A percentile compares a stretch with the other conserved stretches of the same genome.
Evolutionary conservation across 2,888 invertebrate genomes (phyloP).

Genomic region (Platypus cylindrus): DNA sequence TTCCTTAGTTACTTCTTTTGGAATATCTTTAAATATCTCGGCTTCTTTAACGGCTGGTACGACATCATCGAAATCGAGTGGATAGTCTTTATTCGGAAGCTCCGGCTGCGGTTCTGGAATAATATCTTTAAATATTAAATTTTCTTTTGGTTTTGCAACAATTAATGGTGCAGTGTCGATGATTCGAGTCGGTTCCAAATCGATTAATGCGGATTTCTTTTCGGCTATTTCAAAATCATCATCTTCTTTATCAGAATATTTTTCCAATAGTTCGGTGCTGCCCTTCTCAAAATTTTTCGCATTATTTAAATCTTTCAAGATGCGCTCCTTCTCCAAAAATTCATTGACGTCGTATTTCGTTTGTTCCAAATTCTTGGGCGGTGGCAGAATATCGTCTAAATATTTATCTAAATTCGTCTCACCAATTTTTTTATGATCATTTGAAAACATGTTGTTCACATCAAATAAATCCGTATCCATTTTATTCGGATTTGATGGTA

Average conservation of each 20-base stretch:
- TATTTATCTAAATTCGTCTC: slow-evolving; percentile 30
- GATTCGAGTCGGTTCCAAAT: not conserved
- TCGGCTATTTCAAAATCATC: slow-evolving; percentile 9
- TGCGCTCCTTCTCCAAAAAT: slow-evolving; percentile 30
- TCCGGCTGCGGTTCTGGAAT: slow-evolving; percentile 10
- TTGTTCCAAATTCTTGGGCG: slow-evolving; percentile 17
- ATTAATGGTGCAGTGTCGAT: too few species aligned
- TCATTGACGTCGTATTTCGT: slow-evolving; percentile 22
- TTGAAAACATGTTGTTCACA: slow-evolving; percentile 32
- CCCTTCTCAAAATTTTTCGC: slow-evolving; percentile 7
- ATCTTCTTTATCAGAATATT: slow-evolving; percentile 40
- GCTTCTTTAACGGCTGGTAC: slow-evolving; percentile 5
- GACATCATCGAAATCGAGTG: too few species aligned
- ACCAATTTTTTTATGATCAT: slow-evolving; percentile 26
- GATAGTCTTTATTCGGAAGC: slow-evolving; percentile 16
- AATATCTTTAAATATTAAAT: slow-evolving; percentile 8
- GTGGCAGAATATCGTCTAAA: slow-evolving; percentile 20
- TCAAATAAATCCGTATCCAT: slow-evolving; percentile 32
- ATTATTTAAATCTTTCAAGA: slow-evolving; percentile 10
- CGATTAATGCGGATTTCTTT: slow-evolving; percentile 2
- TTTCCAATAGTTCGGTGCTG: slow-evolving; percentile 36
- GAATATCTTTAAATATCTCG: slow-evolving; percentile 1
- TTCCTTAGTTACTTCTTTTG: slow-evolving; percentile 8
- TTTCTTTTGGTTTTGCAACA: not conserved
- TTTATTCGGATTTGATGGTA: slow-evolving; percentile 17